These are phyloP conservation scores for Tyrophagus putrescentiae DNA, from an alignment of 1,140 invertebrate genomes.

Conservation along the genomic window DNA sequence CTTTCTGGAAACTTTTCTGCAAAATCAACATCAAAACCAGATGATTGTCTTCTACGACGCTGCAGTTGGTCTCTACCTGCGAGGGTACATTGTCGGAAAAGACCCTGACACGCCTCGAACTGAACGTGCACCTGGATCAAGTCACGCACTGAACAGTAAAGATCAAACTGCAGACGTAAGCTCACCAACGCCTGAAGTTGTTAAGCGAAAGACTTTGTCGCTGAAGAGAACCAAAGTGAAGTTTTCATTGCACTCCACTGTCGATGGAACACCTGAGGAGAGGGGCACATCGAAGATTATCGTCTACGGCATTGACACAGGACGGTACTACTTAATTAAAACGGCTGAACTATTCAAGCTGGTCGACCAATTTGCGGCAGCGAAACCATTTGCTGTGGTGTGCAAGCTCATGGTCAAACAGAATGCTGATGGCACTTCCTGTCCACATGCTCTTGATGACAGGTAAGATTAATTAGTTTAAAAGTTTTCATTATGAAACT, in stretches of 20 bases:
- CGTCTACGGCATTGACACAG: constrained; percentile 1
- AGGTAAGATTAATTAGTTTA: not conserved
- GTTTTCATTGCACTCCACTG: constrained; percentile 2
- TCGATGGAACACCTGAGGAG: not conserved
- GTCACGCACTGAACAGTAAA: not conserved
- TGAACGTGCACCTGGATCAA: not conserved
- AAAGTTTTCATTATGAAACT: not conserved
- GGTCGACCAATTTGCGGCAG: not conserved
- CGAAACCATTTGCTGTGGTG: constrained; percentile 15
- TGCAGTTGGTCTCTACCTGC: not conserved
- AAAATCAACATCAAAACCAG: constrained; percentile 1
- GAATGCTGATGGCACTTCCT: no score
- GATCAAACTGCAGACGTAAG: not conserved
- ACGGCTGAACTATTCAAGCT: not conserved
- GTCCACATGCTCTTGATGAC: no score
- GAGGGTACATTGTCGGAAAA: constrained; percentile 1
- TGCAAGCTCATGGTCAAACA: constrained; percentile 6
- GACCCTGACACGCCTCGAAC: not conserved
- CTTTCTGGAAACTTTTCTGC: not conserved
- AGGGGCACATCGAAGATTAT: not conserved
- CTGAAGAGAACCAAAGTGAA: not conserved
- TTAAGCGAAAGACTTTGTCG: not conserved
- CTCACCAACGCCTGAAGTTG: no score
- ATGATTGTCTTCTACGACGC: constrained; percentile 5
- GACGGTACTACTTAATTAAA: not conserved